These are phyloP conservation scores for Morpho deidamia DNA, from an alignment of 2,888 invertebrate genomes.

Conservation along the genomic window DNA sequence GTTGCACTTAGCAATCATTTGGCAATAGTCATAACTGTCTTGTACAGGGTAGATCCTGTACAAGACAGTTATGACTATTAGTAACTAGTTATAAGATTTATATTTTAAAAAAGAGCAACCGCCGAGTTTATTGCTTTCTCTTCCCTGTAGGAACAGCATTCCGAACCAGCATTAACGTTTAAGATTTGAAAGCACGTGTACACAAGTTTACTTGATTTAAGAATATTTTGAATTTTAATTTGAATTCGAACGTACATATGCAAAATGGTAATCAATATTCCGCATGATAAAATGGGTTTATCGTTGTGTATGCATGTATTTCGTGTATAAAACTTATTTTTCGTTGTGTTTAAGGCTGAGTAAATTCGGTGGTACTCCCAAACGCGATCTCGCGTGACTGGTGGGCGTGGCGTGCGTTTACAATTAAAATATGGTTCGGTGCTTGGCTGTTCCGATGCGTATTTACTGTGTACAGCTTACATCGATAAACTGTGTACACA, in stretches of 20 bases:
- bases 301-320: slow-evolving; percentile 17
- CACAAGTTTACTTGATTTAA: too few species aligned
- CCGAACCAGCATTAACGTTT: too few species aligned
- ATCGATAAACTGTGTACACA: background rate
- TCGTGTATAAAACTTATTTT: slow-evolving; percentile 41
- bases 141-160: too few species aligned
- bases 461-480: slow-evolving; percentile 4
- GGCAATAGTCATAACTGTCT: too few species aligned
- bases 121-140: too few species aligned
- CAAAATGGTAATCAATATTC: background rate
- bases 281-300: slow-evolving; percentile 4
- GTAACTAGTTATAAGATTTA: too few species aligned
- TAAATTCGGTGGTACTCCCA: slow-evolving; percentile 34
- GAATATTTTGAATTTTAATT: background rate
- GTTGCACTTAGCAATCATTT: too few species aligned
- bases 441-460: slow-evolving; percentile 22
- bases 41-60: too few species aligned
- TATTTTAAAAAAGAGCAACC: too few species aligned
- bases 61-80: too few species aligned
- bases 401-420: slow-evolving; percentile 65
- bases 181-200: too few species aligned
- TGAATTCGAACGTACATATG: background rate
- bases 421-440: slow-evolving; percentile 66
- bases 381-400: slow-evolving; percentile 75
- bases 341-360: slow-evolving; percentile 36